Percentiles rank a stretch among this genome's conserved stretches.
phyloP scores from a whole-genome alignment of 2,888 invertebrate genomes.

The Lathronympha strigana region DNA sequence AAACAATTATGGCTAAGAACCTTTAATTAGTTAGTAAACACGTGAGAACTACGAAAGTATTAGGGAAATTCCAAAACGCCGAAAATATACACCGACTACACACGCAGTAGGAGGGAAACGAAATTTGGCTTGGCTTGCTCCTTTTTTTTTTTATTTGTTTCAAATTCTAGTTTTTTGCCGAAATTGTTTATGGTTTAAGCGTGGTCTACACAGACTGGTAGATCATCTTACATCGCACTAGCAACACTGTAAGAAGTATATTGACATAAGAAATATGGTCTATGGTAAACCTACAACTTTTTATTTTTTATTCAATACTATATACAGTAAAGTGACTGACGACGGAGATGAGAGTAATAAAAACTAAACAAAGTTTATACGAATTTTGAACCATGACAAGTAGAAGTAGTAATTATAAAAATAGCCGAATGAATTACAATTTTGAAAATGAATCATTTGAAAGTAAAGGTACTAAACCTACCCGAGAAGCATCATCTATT shows the following conservation, averaged over 20 bases:
- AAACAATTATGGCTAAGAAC: constrained; percentile 49
- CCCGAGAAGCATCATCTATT: constrained; percentile 92
- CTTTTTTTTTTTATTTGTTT: constrained; percentile 24
- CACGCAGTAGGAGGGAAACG: constrained; percentile 47
- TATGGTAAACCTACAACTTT: constrained; percentile 29
- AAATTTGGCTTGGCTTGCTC: constrained; percentile 39
- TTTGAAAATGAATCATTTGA: constrained; percentile 73
- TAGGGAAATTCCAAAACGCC: constrained; percentile 16
- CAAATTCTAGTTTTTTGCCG: constrained; percentile 2
- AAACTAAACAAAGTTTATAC: constrained; percentile 20
- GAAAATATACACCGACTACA: constrained; percentile 28
- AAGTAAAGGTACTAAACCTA: constrained; percentile 90
- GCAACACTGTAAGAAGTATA: not conserved
- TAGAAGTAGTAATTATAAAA: constrained; percentile 66
- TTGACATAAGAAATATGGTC: not conserved
- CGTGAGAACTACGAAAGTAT: not conserved
- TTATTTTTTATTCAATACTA: not conserved
- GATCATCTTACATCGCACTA: not conserved
- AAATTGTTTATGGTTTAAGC: constrained; percentile 2
- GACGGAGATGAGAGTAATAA: constrained; percentile 12
- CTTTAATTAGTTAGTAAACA: constrained; percentile 15
- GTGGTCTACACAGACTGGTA: not conserved
- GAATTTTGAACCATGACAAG: constrained; percentile 63
- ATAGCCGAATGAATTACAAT: constrained; percentile 76
- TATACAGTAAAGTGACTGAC: not conserved